Evolutionary conservation across 64 coral and sea anemone genomes (phyloP), one percentile per base, ranked within the genome.

Genomic region (Dendronephthya gigantea): DNA sequence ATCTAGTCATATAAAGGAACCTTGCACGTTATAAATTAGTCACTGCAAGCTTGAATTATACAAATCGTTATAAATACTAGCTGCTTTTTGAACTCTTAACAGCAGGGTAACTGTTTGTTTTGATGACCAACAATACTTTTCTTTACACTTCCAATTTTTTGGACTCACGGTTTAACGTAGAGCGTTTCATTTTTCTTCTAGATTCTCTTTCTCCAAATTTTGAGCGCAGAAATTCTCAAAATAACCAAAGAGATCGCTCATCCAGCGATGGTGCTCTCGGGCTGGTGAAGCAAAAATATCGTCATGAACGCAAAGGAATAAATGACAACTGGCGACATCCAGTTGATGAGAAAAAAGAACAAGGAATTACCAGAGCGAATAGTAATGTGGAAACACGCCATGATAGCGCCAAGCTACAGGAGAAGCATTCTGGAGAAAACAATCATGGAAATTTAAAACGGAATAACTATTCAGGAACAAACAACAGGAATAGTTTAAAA

Each of bases 201-300:
- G 72, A 39, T 79, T 79, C 31, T 13, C 36, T 79, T 14, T 79
- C 72, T 36, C 72, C 72, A 35, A 79, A 79, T 29, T 36, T 79
- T 79, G 72, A 79, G 37, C 72, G 36, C 32, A 79, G 72, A 39
- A 34, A 39, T 36, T 39, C 72, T 34, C 32, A 34, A 79, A 79
- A 79, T 29, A 79, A 79, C 15, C 36, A 34, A 79, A 8, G 72
- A 79, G 72, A 79, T 35, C 72, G 72, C 36, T 79, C 72, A 33
- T 79, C 72, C 5, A 79, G 72, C 17, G 72, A 79, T 79, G 72
- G 72, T 34, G 72, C 72, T 79, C 27, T 79, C 36, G 72, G 72
- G 15, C 36, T 79, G 12, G 7, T 28, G 72, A 79, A 34, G 28
- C 58, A 66, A 66, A 36, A 36, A 16, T 79, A 15, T 8, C 55